phyloP scores from a whole-genome alignment of 2,797 vertebrate genomes.

The Lepus oiostolus region DNA sequence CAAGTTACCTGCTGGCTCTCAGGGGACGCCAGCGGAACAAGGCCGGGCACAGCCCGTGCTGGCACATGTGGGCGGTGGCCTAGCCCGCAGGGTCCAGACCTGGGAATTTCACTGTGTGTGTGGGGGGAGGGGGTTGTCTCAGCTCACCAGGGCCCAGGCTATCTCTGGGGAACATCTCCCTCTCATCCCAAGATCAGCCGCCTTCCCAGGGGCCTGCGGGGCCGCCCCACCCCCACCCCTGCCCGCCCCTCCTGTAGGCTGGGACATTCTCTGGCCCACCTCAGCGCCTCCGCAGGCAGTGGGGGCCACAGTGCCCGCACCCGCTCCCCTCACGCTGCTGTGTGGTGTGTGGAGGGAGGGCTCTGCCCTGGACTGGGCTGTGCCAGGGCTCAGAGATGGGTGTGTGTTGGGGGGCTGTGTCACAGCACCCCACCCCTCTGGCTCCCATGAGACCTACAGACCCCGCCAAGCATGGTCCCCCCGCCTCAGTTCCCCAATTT shows the following conservation, averaged over 20 bases:
- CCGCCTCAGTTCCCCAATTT: neutral
- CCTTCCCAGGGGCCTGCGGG: neutral
- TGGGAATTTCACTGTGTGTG: neutral
- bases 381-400: neutral
- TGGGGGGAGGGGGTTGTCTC: too few relatives aligned
- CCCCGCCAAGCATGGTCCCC: neutral
- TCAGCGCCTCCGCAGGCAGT: neutral
- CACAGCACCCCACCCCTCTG: too few relatives aligned
- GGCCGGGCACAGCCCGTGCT: neutral
- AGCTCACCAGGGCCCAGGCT: neutral
- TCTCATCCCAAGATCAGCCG: neutral
- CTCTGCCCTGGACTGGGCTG: neutral
- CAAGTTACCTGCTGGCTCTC: too few relatives aligned
- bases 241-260: too few relatives aligned
- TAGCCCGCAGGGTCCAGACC: neutral
- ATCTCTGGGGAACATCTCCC: neutral
- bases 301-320: too few relatives aligned
- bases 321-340: neutral
- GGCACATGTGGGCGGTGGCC: fast-evolving
- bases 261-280: neutral
- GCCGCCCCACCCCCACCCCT: neutral
- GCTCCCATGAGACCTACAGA: neutral
- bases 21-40: neutral
- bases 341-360: neutral
- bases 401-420: neutral